Evolutionary conservation across 2,797 vertebrate species (phyloP), one percentile per base, ranked within the genome.

Genomic region (Masticophis lateralis): DNA sequence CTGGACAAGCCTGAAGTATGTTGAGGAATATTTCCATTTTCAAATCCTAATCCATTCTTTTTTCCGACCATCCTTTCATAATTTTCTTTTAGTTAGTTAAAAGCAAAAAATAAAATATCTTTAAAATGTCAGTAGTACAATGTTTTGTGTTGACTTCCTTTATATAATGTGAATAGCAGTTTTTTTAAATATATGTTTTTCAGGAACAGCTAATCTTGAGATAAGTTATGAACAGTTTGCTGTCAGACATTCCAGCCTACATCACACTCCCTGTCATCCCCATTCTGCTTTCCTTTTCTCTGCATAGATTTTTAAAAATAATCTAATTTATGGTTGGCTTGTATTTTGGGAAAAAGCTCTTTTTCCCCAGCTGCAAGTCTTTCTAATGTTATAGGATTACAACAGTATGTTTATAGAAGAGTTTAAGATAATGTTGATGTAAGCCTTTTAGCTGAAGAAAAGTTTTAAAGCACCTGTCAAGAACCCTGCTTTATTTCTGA

Each of bases 331-430:
- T 90, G 86, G 27, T 47, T 63, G 87, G 13, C 43, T 96, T 88
- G 13, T 96, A 90, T 95, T 96, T 96, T 95, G 86, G 93, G 94
- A 96, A 94, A 90, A 14, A 90, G 90, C 79, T 93, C 55, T 60
- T 95, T 95, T 74, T 95, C 91, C 93, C 94, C 94, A 93, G 90
- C 88, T 95, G 61, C 87, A 89, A 95, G 91, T 95, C 56, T 93
- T 86, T 88, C 47, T 91, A 0, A 47, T 57, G 94, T 95, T 83
- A 95, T 56, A 83, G 37, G 74, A n/a, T 93, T 92, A 83, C 92
- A 94, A 88, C 92, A 88, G 95, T 95, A 94, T 18, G 56, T 59
- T 94, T n/a, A 55, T 93, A 74, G 60, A 93, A 94, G 91, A 95
- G 93, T 59, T 92, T 89, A 92, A 88, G 86, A 60, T 18, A 66